Evolutionary conservation across 2,113 vertebrate species (phyloP).

Genomic region (Tauraco erythrolophus): DNA sequence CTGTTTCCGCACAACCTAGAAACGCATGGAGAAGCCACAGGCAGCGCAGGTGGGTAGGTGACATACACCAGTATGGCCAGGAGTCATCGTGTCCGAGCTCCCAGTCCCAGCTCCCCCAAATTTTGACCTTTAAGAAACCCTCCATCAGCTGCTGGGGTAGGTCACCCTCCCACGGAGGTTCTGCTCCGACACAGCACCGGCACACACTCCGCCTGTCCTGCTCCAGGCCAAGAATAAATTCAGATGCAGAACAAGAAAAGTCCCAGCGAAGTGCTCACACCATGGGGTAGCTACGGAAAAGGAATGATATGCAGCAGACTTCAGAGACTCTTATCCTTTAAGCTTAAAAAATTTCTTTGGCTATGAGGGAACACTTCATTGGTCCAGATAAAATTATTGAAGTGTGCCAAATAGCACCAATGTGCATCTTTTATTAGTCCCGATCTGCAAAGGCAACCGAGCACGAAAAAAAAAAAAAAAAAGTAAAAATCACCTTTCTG

Average conservation of each 20-base stretch:
- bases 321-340: background rate
- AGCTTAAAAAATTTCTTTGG: background rate
- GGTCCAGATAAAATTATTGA: background rate
- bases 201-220: background rate
- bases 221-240: background rate
- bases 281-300: background rate
- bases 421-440: background rate
- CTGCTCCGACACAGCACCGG: background rate
- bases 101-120: background rate
- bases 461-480: background rate
- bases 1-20: background rate
- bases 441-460: background rate
- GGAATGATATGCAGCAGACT: background rate
- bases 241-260: background rate
- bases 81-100: background rate
- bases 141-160: background rate
- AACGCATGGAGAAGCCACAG: background rate
- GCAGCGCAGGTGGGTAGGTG: background rate
- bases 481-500: background rate
- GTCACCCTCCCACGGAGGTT: background rate
- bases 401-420: background rate
- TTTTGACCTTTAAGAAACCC: background rate
- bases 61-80: background rate
- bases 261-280: rapidly evolving
- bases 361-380: background rate